Conservation (phyloP, 2,888 invertebrate species). For the Autographa gamma region DNA sequence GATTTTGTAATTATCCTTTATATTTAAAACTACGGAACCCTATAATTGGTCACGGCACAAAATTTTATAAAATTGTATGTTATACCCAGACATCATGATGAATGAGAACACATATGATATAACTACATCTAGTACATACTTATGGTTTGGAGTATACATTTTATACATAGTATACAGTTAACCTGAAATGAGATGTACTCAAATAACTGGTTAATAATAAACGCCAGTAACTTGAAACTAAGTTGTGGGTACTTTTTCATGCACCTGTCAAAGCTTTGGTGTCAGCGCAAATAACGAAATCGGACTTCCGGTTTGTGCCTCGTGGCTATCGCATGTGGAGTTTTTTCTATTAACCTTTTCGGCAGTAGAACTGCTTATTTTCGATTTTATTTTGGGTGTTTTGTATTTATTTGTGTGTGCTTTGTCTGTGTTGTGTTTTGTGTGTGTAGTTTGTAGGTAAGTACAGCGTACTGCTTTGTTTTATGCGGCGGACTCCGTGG, state of each 20-base stretch:
- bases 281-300: background rate
- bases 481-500: too few relatives aligned
- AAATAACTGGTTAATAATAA: background rate
- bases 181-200: background rate
- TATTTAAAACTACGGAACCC: constrained; percentile 6
- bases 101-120: background rate
- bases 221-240: background rate
- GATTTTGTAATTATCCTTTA: background rate
- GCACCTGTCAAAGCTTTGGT: background rate
- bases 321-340: too few relatives aligned
- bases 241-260: background rate
- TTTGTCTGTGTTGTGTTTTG: too few relatives aligned
- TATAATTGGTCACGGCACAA: background rate
- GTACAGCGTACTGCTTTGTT: too few relatives aligned
- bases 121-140: background rate
- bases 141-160: background rate
- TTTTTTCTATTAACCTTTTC: too few relatives aligned
- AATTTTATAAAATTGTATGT: background rate
- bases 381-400: too few relatives aligned
- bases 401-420: too few relatives aligned
- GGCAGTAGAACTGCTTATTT: too few relatives aligned
- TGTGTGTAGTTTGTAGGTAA: too few relatives aligned
- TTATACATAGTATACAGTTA: background rate
- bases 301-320: too few relatives aligned
- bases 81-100: background rate